Conservation (phyloP, 2,888 invertebrate species). For the Stramonita haemastoma region DNA sequence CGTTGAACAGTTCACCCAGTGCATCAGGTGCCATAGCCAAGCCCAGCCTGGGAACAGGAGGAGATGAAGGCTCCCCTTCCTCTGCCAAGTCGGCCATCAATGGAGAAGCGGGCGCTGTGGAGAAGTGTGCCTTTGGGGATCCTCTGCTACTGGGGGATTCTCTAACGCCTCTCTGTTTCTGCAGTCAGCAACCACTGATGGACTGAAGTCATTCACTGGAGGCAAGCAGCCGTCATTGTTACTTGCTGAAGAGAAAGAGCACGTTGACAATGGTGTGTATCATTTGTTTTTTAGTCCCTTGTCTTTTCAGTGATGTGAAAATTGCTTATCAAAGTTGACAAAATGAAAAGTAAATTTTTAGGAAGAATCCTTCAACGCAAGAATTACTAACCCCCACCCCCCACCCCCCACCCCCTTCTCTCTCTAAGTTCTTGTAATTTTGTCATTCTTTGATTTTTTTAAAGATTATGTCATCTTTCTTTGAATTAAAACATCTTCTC, state of each 20-base stretch:
- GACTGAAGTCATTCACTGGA: not conserved
- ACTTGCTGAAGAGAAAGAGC: not conserved
- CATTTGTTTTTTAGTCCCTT: not conserved
- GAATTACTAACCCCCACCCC: too few relatives aligned
- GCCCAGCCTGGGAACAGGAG: not conserved
- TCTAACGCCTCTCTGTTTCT: not conserved
- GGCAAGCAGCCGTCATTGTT: not conserved
- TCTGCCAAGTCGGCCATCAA: slow-evolving; percentile 16
- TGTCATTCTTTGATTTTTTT: too few relatives aligned
- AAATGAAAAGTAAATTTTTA: too few relatives aligned
- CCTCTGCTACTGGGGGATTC: not conserved
- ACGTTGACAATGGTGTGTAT: slow-evolving; percentile 19
- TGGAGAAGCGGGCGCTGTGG: slow-evolving; percentile 1
- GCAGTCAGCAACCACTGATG: too few relatives aligned
- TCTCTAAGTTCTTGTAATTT: too few relatives aligned
- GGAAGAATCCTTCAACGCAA: too few relatives aligned
- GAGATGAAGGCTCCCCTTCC: not conserved
- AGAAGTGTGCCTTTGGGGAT: not conserved
- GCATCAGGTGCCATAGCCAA: not conserved
- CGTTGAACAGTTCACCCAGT: not conserved
- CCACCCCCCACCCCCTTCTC: too few relatives aligned
- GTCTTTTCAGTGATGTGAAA: too few relatives aligned
- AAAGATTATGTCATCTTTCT: too few relatives aligned
- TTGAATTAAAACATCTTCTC: too few relatives aligned
- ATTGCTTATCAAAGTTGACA: too few relatives aligned